Percentiles rank a stretch among this genome's conserved stretches.
These are phyloP conservation scores for Phortica variegata DNA, from an alignment of 1,140 invertebrate species.

Conservation along the genomic window DNA sequence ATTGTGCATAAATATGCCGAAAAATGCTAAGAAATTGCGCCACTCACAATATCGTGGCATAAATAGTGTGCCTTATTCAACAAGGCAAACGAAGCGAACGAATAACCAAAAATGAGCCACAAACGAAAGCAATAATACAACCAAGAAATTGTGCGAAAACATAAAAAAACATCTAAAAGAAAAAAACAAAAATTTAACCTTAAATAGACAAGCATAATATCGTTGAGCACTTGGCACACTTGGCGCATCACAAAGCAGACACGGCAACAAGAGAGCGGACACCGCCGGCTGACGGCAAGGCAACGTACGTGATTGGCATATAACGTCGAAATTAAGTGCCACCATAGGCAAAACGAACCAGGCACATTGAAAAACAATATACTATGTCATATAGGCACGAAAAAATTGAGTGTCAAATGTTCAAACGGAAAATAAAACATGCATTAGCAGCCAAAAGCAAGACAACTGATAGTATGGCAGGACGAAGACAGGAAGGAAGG, in stretches of 20 bases:
- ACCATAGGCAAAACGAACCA: constrained; percentile 26
- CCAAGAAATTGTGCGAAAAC: constrained; percentile 5
- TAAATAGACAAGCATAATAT: constrained; percentile 1
- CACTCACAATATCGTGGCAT: too few relatives aligned
- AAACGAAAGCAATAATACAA: constrained; percentile 7
- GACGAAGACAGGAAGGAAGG: constrained; percentile 1
- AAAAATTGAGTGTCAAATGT: constrained; percentile 31
- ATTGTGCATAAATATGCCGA: constrained; percentile 17
- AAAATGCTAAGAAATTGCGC: too few relatives aligned
- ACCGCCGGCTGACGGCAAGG: constrained; percentile 34
- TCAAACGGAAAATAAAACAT: constrained; percentile 50
- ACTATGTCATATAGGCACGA: constrained; percentile 24
- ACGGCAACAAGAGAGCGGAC: constrained; percentile 10
- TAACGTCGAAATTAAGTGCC: constrained; percentile 47
- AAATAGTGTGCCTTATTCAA: constrained; percentile 1
- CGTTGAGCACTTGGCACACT: too few relatives aligned
- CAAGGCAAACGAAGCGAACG: not conserved
- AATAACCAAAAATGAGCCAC: constrained; percentile 25
- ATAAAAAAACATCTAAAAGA: constrained; percentile 1
- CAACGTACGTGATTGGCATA: constrained; percentile 52
- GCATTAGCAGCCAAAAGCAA: constrained; percentile 36
- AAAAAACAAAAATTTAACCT: constrained; percentile 1
- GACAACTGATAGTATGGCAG: constrained; percentile 15
- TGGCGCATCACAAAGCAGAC: not conserved
- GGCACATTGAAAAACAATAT: constrained; percentile 20